phyloP scores from a whole-genome alignment of 1,140 invertebrate species.

The Phocides pigmalion region DNA sequence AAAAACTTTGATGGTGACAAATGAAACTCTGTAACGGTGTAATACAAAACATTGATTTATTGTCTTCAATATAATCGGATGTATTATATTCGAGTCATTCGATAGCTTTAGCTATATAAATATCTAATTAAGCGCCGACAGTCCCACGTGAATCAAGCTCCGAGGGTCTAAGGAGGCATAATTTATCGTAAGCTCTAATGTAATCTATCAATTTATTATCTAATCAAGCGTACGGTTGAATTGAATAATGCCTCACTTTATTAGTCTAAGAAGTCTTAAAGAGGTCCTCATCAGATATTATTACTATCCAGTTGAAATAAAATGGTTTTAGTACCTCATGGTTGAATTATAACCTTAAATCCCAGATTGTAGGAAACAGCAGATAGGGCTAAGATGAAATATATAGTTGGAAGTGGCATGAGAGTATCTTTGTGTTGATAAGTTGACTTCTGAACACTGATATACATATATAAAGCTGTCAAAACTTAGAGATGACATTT shows the following conservation, averaged over 20 bases:
- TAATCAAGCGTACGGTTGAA: constrained; percentile 27
- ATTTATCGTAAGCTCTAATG: constrained; percentile 30
- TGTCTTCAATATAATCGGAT: too few species aligned
- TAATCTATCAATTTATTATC: constrained; percentile 33
- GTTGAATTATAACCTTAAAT: not conserved
- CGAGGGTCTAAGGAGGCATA: constrained; percentile 14
- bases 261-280: constrained; percentile 28
- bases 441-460: too few species aligned
- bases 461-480: too few species aligned
- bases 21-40: too few species aligned
- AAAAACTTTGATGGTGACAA: too few species aligned
- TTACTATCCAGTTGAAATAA: constrained; percentile 13
- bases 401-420: too few species aligned
- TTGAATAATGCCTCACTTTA: constrained; percentile 31
- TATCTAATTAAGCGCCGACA: constrained; percentile 10
- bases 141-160: constrained; percentile 20
- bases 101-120: not conserved
- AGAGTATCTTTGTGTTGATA: too few species aligned
- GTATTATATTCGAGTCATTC: not conserved
- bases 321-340: not conserved
- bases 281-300: constrained; percentile 8
- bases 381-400: too few species aligned
- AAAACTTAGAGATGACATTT: too few species aligned
- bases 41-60: too few species aligned
- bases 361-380: too few species aligned